Percentiles rank a stretch among this genome's conserved stretches.
Evolutionary conservation across 2,888 invertebrate genomes (phyloP).

Genomic region (Spodoptera littoralis): DNA sequence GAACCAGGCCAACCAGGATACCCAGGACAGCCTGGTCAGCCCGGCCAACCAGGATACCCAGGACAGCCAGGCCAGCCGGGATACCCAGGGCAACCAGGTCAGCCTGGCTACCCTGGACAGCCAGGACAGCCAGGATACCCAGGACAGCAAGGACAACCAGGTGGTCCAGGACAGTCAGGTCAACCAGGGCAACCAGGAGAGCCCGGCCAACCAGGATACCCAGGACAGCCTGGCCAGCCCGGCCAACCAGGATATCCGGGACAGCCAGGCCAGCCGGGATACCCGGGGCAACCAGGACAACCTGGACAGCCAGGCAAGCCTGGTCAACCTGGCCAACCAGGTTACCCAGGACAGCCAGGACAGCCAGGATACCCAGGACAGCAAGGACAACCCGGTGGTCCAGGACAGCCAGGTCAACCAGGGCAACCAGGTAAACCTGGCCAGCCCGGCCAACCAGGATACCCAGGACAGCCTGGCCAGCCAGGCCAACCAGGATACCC

Average conservation of each 20-base stretch:
- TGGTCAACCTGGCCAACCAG: background rate
- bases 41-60: constrained; percentile 13
- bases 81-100: constrained; percentile 5
- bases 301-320: constrained; percentile 15
- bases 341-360: background rate
- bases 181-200: constrained; percentile 9
- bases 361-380: background rate
- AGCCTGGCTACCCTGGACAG: constrained; percentile 5
- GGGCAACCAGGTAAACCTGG: constrained; percentile 2
- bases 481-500: background rate
- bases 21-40: constrained; percentile 13
- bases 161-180: constrained; percentile 1
- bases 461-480: constrained; percentile 1
- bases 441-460: constrained; percentile 4
- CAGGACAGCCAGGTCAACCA: constrained; percentile 2
- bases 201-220: constrained; percentile 11
- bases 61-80: constrained; percentile 24
- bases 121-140: constrained; percentile 37
- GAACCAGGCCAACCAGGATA: constrained; percentile 13
- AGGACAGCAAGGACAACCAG: constrained; percentile 27
- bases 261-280: constrained; percentile 21
- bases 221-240: constrained; percentile 2
- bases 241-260: constrained; percentile 15
- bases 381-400: constrained; percentile 5
- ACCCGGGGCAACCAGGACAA: constrained; percentile 12